Evolutionary conservation across 1,140 invertebrate genomes (phyloP).

Genomic region (Ptiloglossa arizonensis): DNA sequence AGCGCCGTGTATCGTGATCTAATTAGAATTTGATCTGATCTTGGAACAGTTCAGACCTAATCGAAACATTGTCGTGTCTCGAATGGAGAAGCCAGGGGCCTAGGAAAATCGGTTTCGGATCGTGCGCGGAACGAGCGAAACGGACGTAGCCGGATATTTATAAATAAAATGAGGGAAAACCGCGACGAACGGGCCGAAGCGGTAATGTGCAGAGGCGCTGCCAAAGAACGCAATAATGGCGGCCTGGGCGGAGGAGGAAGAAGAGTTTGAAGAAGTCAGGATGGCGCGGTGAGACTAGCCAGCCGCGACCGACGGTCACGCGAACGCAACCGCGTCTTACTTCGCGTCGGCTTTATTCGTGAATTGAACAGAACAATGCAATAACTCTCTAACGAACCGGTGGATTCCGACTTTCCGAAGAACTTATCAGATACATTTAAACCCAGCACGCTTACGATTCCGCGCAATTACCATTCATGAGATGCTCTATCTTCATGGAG

Average conservation of each 20-base stretch:
- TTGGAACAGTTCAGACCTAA: too few species aligned
- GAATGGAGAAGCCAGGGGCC: too few species aligned
- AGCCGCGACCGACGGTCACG: conserved; percentile 64
- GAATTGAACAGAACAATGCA: conserved; percentile 57
- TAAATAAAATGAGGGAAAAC: background rate
- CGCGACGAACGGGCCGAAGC: background rate
- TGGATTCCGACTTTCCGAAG: conserved; percentile 37
- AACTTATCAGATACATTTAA: conserved; percentile 44
- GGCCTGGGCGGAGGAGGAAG: conserved; percentile 36
- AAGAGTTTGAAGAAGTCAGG: conserved; percentile 58
- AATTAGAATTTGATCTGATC: too few species aligned
- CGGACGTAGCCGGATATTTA: too few species aligned
- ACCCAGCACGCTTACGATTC: conserved; percentile 30
- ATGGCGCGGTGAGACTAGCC: conserved; percentile 59
- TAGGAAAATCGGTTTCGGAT: too few species aligned
- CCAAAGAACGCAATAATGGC: conserved; percentile 9
- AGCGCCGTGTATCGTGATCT: too few species aligned
- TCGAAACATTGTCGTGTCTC: too few species aligned
- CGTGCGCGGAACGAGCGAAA: too few species aligned
- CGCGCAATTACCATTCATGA: conserved; percentile 51
- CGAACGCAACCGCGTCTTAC: conserved; percentile 51
- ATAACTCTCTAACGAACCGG: conserved; percentile 49
- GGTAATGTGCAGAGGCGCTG: background rate
- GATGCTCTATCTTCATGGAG: conserved; percentile 38
- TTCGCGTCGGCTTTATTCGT: conserved; percentile 46